A percentile compares a stretch with the other conserved stretches of the same genome.
These are phyloP conservation scores for Trinorchestia longiramus DNA, from an alignment of 1,140 invertebrate genomes.

Conservation along the genomic window DNA sequence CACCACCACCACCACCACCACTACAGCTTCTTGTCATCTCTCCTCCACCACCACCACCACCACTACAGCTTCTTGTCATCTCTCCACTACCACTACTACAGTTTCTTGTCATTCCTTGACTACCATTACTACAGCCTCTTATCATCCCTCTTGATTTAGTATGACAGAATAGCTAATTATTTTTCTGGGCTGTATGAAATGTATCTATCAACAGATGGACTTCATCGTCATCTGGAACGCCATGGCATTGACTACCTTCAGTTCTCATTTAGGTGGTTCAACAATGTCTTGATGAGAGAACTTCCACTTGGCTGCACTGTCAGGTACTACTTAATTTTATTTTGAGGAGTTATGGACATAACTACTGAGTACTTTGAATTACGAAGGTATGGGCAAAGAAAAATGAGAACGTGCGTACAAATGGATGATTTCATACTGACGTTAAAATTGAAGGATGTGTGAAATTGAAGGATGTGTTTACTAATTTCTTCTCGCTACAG, in stretches of 20 bases:
- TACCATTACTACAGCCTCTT: too few relatives aligned
- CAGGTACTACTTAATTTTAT: constrained; percentile 70
- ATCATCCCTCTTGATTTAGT: too few relatives aligned
- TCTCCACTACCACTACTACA: too few relatives aligned
- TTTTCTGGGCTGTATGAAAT: neutral
- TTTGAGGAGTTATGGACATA: neutral
- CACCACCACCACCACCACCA: too few relatives aligned
- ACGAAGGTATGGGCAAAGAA: neutral
- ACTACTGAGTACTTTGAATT: neutral
- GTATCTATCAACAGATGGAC: constrained; percentile 74
- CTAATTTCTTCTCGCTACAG: neutral
- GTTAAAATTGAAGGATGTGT: neutral
- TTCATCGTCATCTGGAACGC: constrained; percentile 92
- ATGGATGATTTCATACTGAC: neutral
- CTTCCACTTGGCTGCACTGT: constrained; percentile 98
- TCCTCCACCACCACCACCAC: too few relatives aligned
- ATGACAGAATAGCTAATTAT: too few relatives aligned
- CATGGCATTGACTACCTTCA: constrained; percentile 98
- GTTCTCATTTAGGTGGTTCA: constrained; percentile 99
- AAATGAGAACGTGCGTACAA: neutral
- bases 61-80: too few relatives aligned
- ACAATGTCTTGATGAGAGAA: constrained; percentile 97
- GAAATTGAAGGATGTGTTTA: neutral
- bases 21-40: too few relatives aligned
- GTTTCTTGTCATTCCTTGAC: too few relatives aligned